Evolutionary conservation across 2,113 vertebrate genomes (phyloP).

Genomic region (Spermophilus dauricus): DNA sequence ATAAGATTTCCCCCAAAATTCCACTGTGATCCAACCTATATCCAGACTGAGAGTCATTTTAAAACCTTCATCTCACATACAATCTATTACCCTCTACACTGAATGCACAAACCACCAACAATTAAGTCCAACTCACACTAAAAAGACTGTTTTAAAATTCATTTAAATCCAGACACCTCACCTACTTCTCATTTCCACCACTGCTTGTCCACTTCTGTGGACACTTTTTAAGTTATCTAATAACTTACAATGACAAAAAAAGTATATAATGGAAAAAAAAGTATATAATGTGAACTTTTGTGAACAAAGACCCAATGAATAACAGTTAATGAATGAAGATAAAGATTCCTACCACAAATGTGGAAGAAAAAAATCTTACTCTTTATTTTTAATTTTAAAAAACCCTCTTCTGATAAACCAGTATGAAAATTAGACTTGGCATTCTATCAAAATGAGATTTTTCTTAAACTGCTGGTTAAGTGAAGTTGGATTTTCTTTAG

Average conservation of each 20-base stretch:
- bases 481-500: constrained; percentile 43
- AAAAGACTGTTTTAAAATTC: not conserved
- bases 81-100: not conserved
- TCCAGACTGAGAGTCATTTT: not conserved
- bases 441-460: not conserved
- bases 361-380: not conserved
- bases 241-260: too few species aligned
- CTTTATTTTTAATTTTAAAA: constrained; percentile 1
- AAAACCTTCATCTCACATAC: not conserved
- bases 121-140: not conserved
- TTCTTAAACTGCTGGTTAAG: not conserved
- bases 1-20: constrained; percentile 47
- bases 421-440: not conserved
- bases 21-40: not conserved
- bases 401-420: not conserved
- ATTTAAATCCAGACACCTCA: not conserved
- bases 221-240: too few species aligned
- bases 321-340: not conserved
- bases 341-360: not conserved
- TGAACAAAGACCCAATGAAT: not conserved
- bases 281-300: too few species aligned
- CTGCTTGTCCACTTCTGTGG: not conserved
- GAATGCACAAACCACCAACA: not conserved
- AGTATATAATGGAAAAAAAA: too few species aligned
- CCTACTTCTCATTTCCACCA: not conserved